Evolutionary conservation across 2,888 invertebrate species (phyloP), one percentile per base, ranked within the genome.

Genomic region (Thumatha senex): DNA sequence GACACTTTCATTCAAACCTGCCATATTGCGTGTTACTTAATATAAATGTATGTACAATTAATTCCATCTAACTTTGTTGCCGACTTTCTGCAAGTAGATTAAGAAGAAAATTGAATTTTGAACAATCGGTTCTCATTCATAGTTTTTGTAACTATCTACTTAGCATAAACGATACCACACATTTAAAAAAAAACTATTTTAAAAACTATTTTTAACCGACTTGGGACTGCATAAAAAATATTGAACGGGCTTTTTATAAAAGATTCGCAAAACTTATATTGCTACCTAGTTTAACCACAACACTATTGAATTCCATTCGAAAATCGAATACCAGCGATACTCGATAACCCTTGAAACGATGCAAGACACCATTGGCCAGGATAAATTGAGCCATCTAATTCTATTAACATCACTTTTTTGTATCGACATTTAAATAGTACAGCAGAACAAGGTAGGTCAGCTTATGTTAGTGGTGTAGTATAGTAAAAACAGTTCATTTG

Each of bases 401-500:
- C 51, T 49, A 64, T 54, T 48, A 38, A 54, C 55, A 59, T 43
- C 44, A 39, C 48, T 47, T 42, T 49, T 49, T 41, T 13, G 33
- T 31, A 40, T 35, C 39, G 15, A 43, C 29, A 43, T 55, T 54
- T 33, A 42, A 50, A 51, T 45, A 50, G 56, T 46, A 18, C 42
- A 54, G 56, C 43, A 43, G 10, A 18, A 40, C n/a, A 42, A 40
- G 43, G 60, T 48, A 42, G 70, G 39, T 58, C 62, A 52, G 40
- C 31, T 47, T 45, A 52, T 38, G 48, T 40, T 67, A 63, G 74
- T 58, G 44, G 52, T 48, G 40, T 61, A 61, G 54, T 52, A 47
- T 45, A 63, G 69, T 58, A 73, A 72, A 76, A 76, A 70, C 70
- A 67, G 61, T 70, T 69, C 65, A 61, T 70, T 76, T 70, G 56